Evolutionary conservation across 2,113 vertebrate genomes (phyloP).

Genomic region (Megaleporinus macrocephalus): DNA sequence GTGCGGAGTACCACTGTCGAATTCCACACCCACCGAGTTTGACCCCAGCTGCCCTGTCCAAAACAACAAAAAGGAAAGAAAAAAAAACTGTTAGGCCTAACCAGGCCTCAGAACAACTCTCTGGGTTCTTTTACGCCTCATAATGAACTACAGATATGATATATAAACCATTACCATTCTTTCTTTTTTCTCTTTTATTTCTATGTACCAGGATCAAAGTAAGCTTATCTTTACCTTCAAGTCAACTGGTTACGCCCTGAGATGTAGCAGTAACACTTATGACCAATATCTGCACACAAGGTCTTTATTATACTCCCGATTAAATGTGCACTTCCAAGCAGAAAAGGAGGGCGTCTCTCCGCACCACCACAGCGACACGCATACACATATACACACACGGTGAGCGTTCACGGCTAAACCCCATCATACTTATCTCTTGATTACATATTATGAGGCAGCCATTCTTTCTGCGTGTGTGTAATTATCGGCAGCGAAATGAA

Average conservation of each 20-base stretch:
- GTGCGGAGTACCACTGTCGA: slow-evolving; percentile 15
- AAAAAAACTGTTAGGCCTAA: background rate
- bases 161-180: background rate
- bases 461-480: background rate
- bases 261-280: slow-evolving; percentile 12
- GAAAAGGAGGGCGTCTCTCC: background rate
- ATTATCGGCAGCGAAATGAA: slow-evolving; percentile 12
- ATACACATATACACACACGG: slow-evolving; percentile 8
- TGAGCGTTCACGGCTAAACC: slow-evolving; percentile 2
- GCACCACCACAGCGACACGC: background rate
- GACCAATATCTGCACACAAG: slow-evolving; percentile 15
- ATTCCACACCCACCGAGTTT: slow-evolving; percentile 38
- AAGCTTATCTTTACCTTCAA: background rate
- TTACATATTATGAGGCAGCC: slow-evolving; percentile 21
- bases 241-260: slow-evolving; percentile 9
- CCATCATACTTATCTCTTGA: slow-evolving; percentile 13
- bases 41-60: background rate
- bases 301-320: slow-evolving; percentile 13
- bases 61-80: background rate
- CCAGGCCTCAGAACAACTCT: background rate
- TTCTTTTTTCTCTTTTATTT: background rate
- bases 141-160: slow-evolving; percentile 9
- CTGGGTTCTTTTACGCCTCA: background rate
- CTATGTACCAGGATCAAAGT: background rate
- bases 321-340: slow-evolving; percentile 14